These are phyloP conservation scores for Pteropus rufus DNA, from an alignment of 2,797 vertebrate genomes.

Conservation along the genomic window DNA sequence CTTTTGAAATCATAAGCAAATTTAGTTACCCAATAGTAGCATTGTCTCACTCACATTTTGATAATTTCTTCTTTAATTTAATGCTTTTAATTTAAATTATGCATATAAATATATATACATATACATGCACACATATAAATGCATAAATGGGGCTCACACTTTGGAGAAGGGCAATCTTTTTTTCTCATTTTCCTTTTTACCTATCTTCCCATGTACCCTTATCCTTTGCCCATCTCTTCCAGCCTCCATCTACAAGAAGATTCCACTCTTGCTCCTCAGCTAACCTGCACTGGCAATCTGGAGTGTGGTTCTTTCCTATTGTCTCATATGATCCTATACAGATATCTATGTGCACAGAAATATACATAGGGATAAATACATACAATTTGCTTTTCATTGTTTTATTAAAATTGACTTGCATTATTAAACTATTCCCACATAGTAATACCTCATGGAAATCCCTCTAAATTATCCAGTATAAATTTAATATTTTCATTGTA, in stretches of 20 bases:
- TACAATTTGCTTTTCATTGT: background rate
- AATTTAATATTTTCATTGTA: background rate
- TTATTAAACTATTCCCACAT: background rate
- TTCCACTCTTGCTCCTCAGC: background rate
- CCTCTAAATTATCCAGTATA: background rate
- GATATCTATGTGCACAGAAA: background rate
- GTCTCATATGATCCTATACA: background rate
- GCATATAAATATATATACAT: background rate
- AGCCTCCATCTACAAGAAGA: background rate
- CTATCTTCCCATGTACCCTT: background rate
- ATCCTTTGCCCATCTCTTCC: background rate
- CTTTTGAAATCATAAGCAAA: background rate
- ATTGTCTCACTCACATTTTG: background rate
- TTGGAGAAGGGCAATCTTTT: background rate
- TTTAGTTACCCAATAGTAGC: background rate
- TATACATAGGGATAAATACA: background rate
- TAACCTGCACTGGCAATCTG: background rate
- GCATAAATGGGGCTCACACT: background rate
- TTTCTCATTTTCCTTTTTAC: background rate
- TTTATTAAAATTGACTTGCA: background rate
- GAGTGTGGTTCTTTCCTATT: background rate
- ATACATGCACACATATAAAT: background rate
- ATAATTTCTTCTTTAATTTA: background rate
- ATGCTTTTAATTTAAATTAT: background rate
- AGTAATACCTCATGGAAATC: background rate